Evolutionary conservation across 2,888 invertebrate species (phyloP).

Genomic region (Mythimna pallens): DNA sequence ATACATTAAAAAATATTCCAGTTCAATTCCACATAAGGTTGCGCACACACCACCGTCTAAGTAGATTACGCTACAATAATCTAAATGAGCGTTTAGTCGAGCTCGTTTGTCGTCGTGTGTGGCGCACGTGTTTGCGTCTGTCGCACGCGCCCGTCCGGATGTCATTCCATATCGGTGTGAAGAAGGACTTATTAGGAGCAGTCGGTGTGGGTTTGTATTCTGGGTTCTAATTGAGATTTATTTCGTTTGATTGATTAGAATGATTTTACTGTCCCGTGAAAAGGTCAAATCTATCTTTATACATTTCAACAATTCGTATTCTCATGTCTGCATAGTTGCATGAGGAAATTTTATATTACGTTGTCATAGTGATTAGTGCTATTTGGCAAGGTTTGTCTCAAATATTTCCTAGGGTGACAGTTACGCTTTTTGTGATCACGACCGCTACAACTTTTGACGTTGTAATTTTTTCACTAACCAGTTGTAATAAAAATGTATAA

Average conservation of each 20-base stretch:
- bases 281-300: background rate
- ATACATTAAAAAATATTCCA: conserved; percentile 43
- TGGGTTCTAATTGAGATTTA: conserved; percentile 35
- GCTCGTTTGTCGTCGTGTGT: conserved; percentile 84
- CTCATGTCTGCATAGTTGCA: background rate
- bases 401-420: too few relatives aligned
- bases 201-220: conserved; percentile 46
- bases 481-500: background rate
- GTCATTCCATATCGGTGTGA: conserved; percentile 72
- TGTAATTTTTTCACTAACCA: too few relatives aligned
- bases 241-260: conserved; percentile 25
- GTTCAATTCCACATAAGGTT: conserved; percentile 68
- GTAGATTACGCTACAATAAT: conserved; percentile 83
- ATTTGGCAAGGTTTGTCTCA: too few relatives aligned
- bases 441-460: too few relatives aligned
- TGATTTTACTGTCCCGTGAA: background rate
- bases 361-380: too few relatives aligned
- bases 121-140: conserved; percentile 75
- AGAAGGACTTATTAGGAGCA: conserved; percentile 65
- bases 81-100: conserved; percentile 81
- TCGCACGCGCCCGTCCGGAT: conserved; percentile 74
- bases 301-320: background rate
- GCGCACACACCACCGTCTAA: conserved; percentile 74
- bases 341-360: background rate
- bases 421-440: too few relatives aligned